Base-by-base conservation (phyloP, 2,888 invertebrate species). In the Standfussiana lucernea region DNA sequence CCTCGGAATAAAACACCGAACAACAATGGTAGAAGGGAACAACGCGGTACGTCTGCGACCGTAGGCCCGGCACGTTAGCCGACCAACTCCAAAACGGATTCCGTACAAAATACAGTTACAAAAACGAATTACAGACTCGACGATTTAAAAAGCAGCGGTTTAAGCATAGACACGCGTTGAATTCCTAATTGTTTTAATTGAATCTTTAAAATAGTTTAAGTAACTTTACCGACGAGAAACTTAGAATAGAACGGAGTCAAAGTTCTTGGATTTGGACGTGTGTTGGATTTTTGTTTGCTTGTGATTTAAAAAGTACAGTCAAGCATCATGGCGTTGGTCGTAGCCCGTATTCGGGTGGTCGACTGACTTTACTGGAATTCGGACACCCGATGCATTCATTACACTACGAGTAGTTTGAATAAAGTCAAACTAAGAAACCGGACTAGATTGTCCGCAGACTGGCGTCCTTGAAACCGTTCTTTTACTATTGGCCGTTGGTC, bases 61-160 rank as follows among this genome's bases (percentile, higher is more conserved):
- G 35, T 91, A 92, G 91, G 93, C 93, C 81, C 81, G 89, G 90
- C 94, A 94, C 94, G 94, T 94, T 89, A 89, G 84, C 82, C 86
- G 86, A 83, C 83, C 88, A 88, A 84, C 89, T 88, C 87, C 91
- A 93, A 94, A 95, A 93, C 92, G 92, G 93, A 95, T 95, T 94
- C 90, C 90, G 89, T 90, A 90, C 83, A 87, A 94, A 93, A 93
- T 91, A 92, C 91, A 92, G 91, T 93, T 91, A 90, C 91, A 90
- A 92, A 92, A 90, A 91, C 84, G 88, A 92, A 91, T 92, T 91
- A 91, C 90, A 83, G 61, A 65, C 50, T 62, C 66, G 64, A 47
- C 70, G 71, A 74, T 66, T 80, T 80, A 77, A 82, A n/a, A n/a
- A n/a, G n/a, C n/a, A n/a, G n/a, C n/a, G n/a, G n/a, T n/a, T n/a